Percentiles rank a stretch among this genome's conserved stretches.
These are phyloP conservation scores for Clitarchus hookeri DNA, from an alignment of 2,888 invertebrate species.

Conservation along the genomic window DNA sequence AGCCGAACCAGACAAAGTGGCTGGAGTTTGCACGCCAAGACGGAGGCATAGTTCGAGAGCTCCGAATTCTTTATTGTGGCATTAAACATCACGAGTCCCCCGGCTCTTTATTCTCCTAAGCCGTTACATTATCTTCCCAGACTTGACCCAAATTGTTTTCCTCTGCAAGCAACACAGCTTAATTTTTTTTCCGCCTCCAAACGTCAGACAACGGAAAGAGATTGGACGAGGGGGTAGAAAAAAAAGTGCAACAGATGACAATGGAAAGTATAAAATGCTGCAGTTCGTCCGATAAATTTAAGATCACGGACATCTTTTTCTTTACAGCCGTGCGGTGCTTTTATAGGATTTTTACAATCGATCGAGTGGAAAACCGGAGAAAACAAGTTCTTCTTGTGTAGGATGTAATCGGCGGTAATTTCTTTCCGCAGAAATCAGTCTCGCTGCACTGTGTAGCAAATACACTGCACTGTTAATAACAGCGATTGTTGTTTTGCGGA, in stretches of 20 bases:
- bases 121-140: background rate
- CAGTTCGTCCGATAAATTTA: background rate
- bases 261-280: background rate
- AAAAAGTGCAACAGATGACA: background rate
- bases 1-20: background rate
- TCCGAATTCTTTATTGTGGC: background rate
- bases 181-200: background rate
- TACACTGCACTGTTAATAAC: too few relatives aligned
- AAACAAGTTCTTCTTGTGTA: too few relatives aligned
- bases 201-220: background rate
- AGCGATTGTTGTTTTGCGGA: too few relatives aligned
- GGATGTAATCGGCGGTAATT: too few relatives aligned
- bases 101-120: background rate
- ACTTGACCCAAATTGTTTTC: conserved; percentile 1
- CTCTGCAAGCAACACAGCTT: background rate
- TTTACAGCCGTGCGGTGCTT: too few relatives aligned
- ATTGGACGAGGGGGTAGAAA: background rate
- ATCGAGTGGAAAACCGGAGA: too few relatives aligned
- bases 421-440: too few relatives aligned
- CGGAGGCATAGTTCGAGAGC: background rate
- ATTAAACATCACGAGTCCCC: conserved; percentile 2
- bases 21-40: background rate
- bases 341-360: too few relatives aligned
- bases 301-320: too few relatives aligned
- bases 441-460: too few relatives aligned